These are phyloP conservation scores for Hapalemur alaotrensis DNA, from an alignment of 2,797 vertebrate species.

Conservation along the genomic window DNA sequence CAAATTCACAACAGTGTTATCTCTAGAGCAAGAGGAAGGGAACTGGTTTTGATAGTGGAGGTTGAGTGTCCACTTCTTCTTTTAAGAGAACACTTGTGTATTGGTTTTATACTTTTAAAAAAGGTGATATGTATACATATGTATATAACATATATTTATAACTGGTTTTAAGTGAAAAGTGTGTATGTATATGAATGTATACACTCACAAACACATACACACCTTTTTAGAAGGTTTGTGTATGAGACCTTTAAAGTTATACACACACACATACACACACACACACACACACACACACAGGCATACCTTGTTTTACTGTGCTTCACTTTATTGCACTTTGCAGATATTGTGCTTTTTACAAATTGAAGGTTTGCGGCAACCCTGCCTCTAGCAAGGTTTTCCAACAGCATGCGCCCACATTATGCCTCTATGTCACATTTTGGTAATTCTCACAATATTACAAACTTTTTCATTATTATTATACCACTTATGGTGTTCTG, in stretches of 20 bases:
- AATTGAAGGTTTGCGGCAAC: background rate
- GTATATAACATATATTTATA: background rate
- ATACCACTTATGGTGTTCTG: background rate
- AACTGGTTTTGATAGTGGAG: background rate
- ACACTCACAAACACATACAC: background rate
- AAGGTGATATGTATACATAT: background rate
- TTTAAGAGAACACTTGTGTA: background rate
- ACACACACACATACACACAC: background rate
- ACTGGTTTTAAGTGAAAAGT: background rate
- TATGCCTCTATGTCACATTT: background rate
- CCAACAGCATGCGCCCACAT: rapidly evolving
- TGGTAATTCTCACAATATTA: too few relatives aligned
- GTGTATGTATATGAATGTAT: background rate
- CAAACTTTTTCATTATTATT: background rate
- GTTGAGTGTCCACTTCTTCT: background rate
- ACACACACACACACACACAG: background rate
- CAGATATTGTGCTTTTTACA: background rate
- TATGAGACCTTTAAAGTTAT: background rate
- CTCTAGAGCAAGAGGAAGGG: background rate
- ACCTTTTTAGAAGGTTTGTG: background rate
- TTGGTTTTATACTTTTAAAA: background rate
- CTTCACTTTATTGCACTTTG: background rate
- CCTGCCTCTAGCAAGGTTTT: background rate
- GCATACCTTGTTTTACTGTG: background rate
- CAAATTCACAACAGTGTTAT: background rate